Evolutionary conservation across 2,888 invertebrate species (phyloP), one percentile per base, ranked within the genome.

Genomic region (Sarcophaga subvicina): DNA sequence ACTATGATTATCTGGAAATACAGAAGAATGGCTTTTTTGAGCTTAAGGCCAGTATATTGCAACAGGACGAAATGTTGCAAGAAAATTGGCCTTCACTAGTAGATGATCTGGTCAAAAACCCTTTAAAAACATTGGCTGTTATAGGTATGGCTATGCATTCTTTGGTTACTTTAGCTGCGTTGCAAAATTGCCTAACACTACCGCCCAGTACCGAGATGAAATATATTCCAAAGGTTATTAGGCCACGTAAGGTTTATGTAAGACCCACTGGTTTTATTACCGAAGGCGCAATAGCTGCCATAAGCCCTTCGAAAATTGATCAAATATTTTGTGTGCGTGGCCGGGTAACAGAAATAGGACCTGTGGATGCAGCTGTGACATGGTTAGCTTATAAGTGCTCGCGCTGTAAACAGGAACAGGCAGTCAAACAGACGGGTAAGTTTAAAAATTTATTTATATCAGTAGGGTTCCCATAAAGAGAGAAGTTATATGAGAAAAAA

Each of bases 301-400:
- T 93, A 5, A 84, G 67, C 25, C 89, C 88, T 2, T 63, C 83
- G 0, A 86, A 89, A 90, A 96, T 96, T 94, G 97, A 97, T 95
- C 94, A 94, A 93, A 92, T 98, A 88, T 96, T 98, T 37, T 95
- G 97, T 45, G 95, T 98, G 4, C 95, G 96, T 91, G 98, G 98
- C 0, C 97, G 97, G 64, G 97, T 98, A 0, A 97, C 97, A 85
- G 95, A 97, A 91, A 96, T 97, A 4, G 96, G 97, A 20, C 95
- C 96, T 90, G 95, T 96, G 0, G 96, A 96, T 85, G 95, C 97
- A 2, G 94, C 96, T 27, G 96, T 96, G 89, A 95, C 95, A 10
- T 96, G 96, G 93, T 95, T 98, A 94, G 96, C 96, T 0, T 98
- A 91, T n/a, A 90, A 90, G 77, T 93, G 93, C 82, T 87, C 89